These are phyloP conservation scores for Holothuria glaberrima DNA, from an alignment of 35 echinoderm and acorn worm genomes.

Conservation along the genomic window DNA sequence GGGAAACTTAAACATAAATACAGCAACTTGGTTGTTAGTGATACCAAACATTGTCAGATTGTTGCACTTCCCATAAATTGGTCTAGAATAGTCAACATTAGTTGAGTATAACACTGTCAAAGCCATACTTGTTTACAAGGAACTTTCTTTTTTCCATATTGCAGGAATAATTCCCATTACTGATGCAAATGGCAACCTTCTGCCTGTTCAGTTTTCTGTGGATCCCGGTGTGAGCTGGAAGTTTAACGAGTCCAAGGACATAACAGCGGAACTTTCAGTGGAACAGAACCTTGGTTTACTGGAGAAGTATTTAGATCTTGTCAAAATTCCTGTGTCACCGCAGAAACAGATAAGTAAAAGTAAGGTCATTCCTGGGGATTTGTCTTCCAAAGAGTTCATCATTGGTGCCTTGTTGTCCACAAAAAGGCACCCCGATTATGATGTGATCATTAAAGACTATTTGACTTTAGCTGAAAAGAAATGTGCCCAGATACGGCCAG, in stretches of 20 bases:
- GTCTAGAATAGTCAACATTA: no score
- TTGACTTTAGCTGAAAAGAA: constrained; percentile 2
- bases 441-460: constrained; percentile 31
- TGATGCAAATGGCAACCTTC: not conserved
- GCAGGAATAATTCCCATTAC: constrained; percentile 38
- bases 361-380: not conserved
- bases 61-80: no score
- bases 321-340: constrained; percentile 17
- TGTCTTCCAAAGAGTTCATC: constrained; percentile 6
- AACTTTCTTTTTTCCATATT: no score
- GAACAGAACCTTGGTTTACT: constrained; percentile 18
- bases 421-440: constrained; percentile 47
- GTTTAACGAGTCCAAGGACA: constrained; percentile 36
- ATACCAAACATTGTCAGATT: no score
- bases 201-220: constrained; percentile 29
- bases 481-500: not conserved
- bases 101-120: no score
- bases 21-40: no score
- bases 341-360: not conserved
- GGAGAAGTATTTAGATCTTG: constrained; percentile 21
- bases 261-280: not conserved
- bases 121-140: no score
- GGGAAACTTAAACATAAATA: no score
- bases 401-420: constrained; percentile 15
- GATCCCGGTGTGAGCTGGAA: constrained; percentile 43